phyloP scores from a whole-genome alignment of 2,888 invertebrate species.

The Amphipoea lucens region DNA sequence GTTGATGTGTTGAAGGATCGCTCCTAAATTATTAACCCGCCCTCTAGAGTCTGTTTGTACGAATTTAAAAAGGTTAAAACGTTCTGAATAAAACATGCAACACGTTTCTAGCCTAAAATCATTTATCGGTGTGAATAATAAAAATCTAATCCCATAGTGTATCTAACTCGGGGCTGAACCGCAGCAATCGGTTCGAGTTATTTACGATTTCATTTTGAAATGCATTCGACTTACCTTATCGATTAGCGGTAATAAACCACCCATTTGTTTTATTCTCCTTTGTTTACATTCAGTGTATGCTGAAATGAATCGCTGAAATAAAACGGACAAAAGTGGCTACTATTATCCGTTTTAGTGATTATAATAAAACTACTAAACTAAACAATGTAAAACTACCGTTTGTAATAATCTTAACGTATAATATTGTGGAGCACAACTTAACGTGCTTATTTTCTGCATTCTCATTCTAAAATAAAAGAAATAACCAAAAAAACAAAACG shows the following conservation, averaged over 20 bases:
- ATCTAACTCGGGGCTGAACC: slow-evolving; percentile 13
- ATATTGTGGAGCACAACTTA: too few species aligned
- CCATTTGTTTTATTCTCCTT: slow-evolving; percentile 21
- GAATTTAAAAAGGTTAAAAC: slow-evolving; percentile 47
- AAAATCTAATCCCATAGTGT: slow-evolving; percentile 54
- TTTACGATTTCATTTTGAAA: slow-evolving; percentile 49
- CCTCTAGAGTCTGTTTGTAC: slow-evolving; percentile 23
- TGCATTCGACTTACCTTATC: slow-evolving; percentile 44
- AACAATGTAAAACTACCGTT: too few species aligned
- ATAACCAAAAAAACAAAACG: too few species aligned
- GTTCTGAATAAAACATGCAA: slow-evolving; percentile 38
- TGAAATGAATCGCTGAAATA: neutral
- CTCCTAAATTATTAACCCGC: slow-evolving; percentile 37
- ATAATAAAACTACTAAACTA: too few species aligned
- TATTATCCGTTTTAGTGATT: too few species aligned
- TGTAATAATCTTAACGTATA: too few species aligned
- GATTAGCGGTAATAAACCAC: slow-evolving; percentile 26
- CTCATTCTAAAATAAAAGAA: too few species aligned
- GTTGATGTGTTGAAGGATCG: slow-evolving; percentile 20
- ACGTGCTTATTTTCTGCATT: too few species aligned
- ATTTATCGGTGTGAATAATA: slow-evolving; percentile 55
- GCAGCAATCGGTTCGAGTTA: slow-evolving; percentile 24
- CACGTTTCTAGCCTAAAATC: slow-evolving; percentile 41
- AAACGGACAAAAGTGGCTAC: too few species aligned
- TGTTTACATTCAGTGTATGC: slow-evolving; percentile 17